Percentiles rank a stretch among this genome's conserved stretches.
Conservation (phyloP, 2,888 invertebrate genomes). For the Drosophila gaucha region DNA sequence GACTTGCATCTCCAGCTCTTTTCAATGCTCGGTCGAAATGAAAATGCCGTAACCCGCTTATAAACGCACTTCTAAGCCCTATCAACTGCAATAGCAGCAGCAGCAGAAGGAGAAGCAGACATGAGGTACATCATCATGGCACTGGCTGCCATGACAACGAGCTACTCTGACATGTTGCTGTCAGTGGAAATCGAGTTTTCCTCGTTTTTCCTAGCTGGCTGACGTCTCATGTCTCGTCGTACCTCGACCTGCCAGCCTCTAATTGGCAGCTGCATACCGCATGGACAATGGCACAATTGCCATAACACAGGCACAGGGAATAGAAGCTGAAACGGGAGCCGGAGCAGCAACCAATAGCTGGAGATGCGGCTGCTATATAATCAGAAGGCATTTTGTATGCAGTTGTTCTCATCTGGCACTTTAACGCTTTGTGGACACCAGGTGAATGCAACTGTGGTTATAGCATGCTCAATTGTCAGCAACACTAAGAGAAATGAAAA, state of each 20-base stretch:
- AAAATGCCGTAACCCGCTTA: slow-evolving; percentile 74
- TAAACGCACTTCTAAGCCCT: slow-evolving; percentile 48
- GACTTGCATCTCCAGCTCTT: slow-evolving; percentile 14
- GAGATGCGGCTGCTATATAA: slow-evolving; percentile 19
- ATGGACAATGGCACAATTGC: slow-evolving; percentile 34
- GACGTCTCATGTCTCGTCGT: slow-evolving; percentile 1
- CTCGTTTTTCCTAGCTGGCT: slow-evolving; percentile 3
- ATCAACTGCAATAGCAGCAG: slow-evolving; percentile 12
- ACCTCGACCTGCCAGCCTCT: slow-evolving; percentile 33
- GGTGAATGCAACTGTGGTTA: slow-evolving; percentile 25
- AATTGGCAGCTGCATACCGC: slow-evolving; percentile 58
- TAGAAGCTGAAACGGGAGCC: background rate
- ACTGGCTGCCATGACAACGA: slow-evolving; percentile 48
- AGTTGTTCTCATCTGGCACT: slow-evolving; percentile 44
- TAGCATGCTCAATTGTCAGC: slow-evolving; percentile 8
- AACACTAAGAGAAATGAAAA: slow-evolving; percentile 22
- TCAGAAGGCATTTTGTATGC: slow-evolving; percentile 48
- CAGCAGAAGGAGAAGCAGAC: slow-evolving; percentile 10
- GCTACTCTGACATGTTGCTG: slow-evolving; percentile 42
- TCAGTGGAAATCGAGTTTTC: slow-evolving; percentile 49
- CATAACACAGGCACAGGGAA: slow-evolving; percentile 3
- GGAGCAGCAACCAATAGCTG: slow-evolving; percentile 1
- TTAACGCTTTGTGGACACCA: slow-evolving; percentile 33
- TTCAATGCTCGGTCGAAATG: slow-evolving; percentile 29
- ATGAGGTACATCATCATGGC: slow-evolving; percentile 18